phyloP scores from a whole-genome alignment of 2,888 invertebrate species.

The Carabus problematicus region DNA sequence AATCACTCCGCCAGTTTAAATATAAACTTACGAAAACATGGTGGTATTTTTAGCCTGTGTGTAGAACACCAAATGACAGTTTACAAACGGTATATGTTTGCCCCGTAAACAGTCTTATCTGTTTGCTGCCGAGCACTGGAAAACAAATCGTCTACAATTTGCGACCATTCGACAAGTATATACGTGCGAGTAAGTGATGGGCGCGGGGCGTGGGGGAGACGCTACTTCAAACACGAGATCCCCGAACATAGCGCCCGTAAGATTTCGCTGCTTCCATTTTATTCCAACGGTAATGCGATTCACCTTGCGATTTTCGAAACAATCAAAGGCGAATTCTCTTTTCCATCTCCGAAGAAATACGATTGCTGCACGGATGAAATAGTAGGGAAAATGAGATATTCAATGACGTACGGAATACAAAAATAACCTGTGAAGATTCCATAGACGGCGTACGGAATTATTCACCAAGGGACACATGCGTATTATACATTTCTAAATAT shows the following conservation, averaged over 20 bases:
- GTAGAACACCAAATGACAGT: background rate
- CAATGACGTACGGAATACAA: too few relatives aligned
- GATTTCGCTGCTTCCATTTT: background rate
- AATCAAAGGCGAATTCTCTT: background rate
- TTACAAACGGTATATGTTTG: background rate
- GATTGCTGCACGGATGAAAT: too few relatives aligned
- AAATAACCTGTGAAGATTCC: too few relatives aligned
- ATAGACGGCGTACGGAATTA: too few relatives aligned
- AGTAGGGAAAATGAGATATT: too few relatives aligned
- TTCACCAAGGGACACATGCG: too few relatives aligned
- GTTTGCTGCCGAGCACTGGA: slow-evolving; percentile 3
- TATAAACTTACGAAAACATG: background rate
- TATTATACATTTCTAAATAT: too few relatives aligned
- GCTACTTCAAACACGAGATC: slow-evolving; percentile 12
- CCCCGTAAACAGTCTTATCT: slow-evolving; percentile 25
- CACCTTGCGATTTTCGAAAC: slow-evolving; percentile 5
- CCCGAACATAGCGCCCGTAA: too few relatives aligned
- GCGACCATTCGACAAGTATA: slow-evolving; percentile 8
- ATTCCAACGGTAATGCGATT: background rate
- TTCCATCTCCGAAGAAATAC: too few relatives aligned
- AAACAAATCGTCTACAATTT: slow-evolving; percentile 34
- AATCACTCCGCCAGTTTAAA: too few relatives aligned
- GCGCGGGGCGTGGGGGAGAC: too few relatives aligned
- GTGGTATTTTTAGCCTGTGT: background rate
- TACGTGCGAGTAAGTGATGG: too few relatives aligned